phyloP scores from a whole-genome alignment of 2,113 vertebrate species.

The Merops nubicus region DNA sequence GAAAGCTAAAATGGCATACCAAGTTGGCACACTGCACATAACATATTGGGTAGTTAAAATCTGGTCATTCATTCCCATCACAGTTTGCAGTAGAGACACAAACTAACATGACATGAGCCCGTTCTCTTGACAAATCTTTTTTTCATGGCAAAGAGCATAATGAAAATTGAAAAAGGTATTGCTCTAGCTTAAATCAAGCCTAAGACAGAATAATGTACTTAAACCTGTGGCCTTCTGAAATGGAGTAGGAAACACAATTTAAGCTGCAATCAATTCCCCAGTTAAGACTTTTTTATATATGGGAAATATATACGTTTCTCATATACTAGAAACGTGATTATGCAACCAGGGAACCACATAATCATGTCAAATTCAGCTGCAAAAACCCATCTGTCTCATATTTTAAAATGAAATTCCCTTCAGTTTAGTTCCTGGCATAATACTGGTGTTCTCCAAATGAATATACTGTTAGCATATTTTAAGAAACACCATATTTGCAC shows the following conservation, averaged over 20 bases:
- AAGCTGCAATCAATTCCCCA: slow-evolving; percentile 12
- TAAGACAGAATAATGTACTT: slow-evolving; percentile 25
- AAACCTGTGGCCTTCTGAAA: slow-evolving; percentile 36
- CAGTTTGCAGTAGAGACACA: slow-evolving; percentile 6
- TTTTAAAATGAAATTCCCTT: slow-evolving; percentile 16
- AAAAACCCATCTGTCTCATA: slow-evolving; percentile 30
- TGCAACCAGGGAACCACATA: slow-evolving; percentile 28
- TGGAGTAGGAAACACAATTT: slow-evolving; percentile 26
- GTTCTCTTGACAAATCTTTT: slow-evolving; percentile 35
- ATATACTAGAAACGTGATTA: slow-evolving; percentile 23
- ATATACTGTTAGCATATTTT: not conserved
- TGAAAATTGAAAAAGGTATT: slow-evolving; percentile 50
- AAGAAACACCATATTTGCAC: not conserved
- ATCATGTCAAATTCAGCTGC: not conserved
- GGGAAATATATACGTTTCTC: slow-evolving; percentile 27
- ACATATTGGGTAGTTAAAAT: slow-evolving; percentile 1
- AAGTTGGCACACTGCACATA: not conserved
- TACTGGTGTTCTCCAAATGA: slow-evolving; percentile 1
- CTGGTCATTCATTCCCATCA: not conserved
- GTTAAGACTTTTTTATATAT: slow-evolving; percentile 8
- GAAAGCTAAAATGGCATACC: not conserved
- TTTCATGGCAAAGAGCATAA: slow-evolving; percentile 31
- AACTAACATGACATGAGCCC: slow-evolving; percentile 6
- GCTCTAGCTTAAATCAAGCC: slow-evolving; percentile 11
- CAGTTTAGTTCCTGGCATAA: slow-evolving; percentile 22